Evolutionary conservation across 2,888 invertebrate genomes (phyloP).

Genomic region (Eremobia ochroleuca): DNA sequence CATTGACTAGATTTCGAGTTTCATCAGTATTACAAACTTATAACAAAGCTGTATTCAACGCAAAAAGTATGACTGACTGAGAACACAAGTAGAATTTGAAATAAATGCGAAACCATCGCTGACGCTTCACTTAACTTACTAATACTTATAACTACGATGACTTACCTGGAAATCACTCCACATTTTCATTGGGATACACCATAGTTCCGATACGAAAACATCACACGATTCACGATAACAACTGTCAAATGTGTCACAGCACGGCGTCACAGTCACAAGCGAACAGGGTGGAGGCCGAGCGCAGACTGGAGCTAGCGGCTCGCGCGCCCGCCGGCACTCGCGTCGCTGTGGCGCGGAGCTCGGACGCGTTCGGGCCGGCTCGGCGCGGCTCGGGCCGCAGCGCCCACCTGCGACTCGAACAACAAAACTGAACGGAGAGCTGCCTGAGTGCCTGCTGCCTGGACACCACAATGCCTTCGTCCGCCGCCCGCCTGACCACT

Average conservation of each 20-base stretch:
- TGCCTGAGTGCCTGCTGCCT: constrained; percentile 68
- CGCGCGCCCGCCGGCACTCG: constrained; percentile 63
- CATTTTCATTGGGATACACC: constrained; percentile 91
- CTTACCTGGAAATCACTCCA: constrained; percentile 91
- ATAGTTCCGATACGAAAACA: constrained; percentile 91
- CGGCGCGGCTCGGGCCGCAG: constrained; percentile 75
- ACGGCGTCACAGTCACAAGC: constrained; percentile 85
- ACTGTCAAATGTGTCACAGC: constrained; percentile 89
- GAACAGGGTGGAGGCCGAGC: constrained; percentile 85
- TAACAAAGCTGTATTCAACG: constrained; percentile 61
- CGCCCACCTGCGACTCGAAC: constrained; percentile 90
- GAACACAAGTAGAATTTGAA: constrained; percentile 71
- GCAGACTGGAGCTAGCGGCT: constrained; percentile 83
- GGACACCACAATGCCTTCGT: constrained; percentile 78
- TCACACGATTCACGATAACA: constrained; percentile 90
- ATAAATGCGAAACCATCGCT: constrained; percentile 63
- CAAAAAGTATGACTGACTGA: constrained; percentile 66
- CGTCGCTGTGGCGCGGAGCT: constrained; percentile 71
- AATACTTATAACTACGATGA: constrained; percentile 48
- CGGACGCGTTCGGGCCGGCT: constrained; percentile 69
- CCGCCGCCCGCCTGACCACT: constrained; percentile 72
- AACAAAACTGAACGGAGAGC: constrained; percentile 84
- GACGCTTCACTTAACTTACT: constrained; percentile 25
- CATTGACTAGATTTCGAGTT: constrained; percentile 68
- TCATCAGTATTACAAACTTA: constrained; percentile 49